Conservation (phyloP, 2,888 invertebrate genomes). For the Emmelina monodactyla region DNA sequence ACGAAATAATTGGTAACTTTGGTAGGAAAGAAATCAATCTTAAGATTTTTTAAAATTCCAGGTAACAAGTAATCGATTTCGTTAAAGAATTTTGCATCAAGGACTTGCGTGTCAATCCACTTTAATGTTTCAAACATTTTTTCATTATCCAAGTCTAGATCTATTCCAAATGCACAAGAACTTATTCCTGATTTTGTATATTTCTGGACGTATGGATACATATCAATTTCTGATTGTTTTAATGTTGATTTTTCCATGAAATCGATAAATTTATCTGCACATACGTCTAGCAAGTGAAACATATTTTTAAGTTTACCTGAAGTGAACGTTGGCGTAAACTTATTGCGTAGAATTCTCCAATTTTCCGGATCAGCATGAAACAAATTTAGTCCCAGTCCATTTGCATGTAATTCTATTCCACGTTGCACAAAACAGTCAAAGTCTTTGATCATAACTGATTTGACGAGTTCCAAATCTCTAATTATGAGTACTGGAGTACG, state of each 20-base stretch:
- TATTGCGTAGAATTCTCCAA: constrained; percentile 27
- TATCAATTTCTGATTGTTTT: constrained; percentile 18
- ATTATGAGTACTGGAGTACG: too few species aligned
- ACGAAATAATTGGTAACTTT: constrained; percentile 11
- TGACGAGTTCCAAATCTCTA: too few species aligned
- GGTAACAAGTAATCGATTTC: not conserved
- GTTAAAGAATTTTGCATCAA: not conserved
- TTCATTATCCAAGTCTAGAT: constrained; percentile 4
- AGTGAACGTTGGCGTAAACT: constrained; percentile 30
- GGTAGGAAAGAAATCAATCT: not conserved
- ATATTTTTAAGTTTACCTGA: constrained; percentile 27
- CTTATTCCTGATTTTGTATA: constrained; percentile 13
- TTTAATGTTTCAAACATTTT: constrained; percentile 2
- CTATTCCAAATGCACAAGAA: constrained; percentile 8
- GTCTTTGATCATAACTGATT: constrained; percentile 34
- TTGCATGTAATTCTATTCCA: constrained; percentile 24
- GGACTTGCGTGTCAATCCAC: not conserved
- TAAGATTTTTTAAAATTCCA: not conserved
- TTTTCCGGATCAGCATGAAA: constrained; percentile 25
- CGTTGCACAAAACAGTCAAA: constrained; percentile 30
- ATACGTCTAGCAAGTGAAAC: constrained; percentile 20
- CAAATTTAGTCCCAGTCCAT: constrained; percentile 27
- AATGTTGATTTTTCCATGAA: constrained; percentile 19
- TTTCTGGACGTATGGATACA: constrained; percentile 18
- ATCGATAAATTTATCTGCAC: constrained; percentile 23